A percentile compares a stretch with the other conserved stretches of the same genome.
Evolutionary conservation across 2,888 invertebrate species (phyloP).

Genomic region (Xestia xanthographa): DNA sequence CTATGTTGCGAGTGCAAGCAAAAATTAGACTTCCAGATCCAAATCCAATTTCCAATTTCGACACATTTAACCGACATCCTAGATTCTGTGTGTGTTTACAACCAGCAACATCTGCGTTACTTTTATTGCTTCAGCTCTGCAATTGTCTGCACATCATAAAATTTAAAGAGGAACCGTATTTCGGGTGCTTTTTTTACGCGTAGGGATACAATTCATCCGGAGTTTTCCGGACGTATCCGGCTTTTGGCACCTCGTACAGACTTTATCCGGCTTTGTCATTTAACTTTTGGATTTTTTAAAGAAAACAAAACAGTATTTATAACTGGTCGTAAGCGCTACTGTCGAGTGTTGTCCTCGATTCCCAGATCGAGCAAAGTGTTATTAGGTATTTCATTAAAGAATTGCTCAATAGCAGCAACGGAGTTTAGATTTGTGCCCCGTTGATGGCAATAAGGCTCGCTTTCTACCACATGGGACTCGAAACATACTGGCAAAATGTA

Average conservation of each 20-base stretch:
- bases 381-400: neutral
- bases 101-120: slow-evolving; percentile 38
- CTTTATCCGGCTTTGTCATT: neutral
- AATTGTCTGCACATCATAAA: slow-evolving; percentile 61
- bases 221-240: neutral
- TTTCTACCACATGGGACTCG: neutral
- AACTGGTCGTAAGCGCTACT: neutral
- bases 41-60: no score
- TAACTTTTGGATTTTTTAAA: neutral
- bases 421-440: neutral
- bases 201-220: neutral
- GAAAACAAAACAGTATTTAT: neutral
- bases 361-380: neutral
- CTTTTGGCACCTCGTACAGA: neutral
- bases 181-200: slow-evolving; percentile 9
- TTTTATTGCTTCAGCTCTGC: slow-evolving; percentile 43
- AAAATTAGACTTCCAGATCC: no score
- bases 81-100: slow-evolving; percentile 32
- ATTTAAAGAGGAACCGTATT: slow-evolving; percentile 48
- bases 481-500: neutral
- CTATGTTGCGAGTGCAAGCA: no score
- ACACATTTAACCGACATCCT: slow-evolving; percentile 6
- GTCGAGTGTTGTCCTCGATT: neutral
- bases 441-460: neutral
- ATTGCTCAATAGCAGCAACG: neutral